A percentile compares a stretch with the other conserved stretches of the same genome.
Conservation (phyloP, 2,797 vertebrate species). For the Cheirogaleus major region DNA sequence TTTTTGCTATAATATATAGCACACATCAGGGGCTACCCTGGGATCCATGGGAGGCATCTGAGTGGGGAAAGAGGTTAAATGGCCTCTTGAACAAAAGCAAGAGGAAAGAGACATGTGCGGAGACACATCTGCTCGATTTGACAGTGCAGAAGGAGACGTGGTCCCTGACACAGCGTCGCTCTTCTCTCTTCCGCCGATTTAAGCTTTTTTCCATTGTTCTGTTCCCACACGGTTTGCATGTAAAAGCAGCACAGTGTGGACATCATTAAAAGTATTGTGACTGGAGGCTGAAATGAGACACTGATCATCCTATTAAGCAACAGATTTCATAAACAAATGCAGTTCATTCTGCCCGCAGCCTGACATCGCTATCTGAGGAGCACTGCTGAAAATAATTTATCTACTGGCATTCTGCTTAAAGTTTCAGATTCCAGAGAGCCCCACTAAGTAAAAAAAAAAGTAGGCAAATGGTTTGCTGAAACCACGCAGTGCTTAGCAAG, state of each 20-base stretch:
- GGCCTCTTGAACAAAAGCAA: slow-evolving; percentile 16
- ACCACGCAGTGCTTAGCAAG: slow-evolving; percentile 77
- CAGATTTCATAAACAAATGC: slow-evolving; percentile 83
- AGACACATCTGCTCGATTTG: slow-evolving; percentile 64
- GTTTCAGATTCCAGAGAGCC: slow-evolving; percentile 57
- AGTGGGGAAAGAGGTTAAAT: slow-evolving; percentile 9
- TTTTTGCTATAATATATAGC: accelerated
- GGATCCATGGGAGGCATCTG: not conserved
- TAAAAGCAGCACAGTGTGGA: slow-evolving; percentile 77
- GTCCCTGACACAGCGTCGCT: not conserved
- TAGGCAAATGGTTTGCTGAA: slow-evolving; percentile 39
- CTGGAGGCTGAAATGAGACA: slow-evolving; percentile 75
- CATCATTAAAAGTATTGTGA: slow-evolving; percentile 78
- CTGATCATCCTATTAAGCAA: slow-evolving; percentile 78
- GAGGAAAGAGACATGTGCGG: not conserved
- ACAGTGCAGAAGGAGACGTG: not conserved
- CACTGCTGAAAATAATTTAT: slow-evolving; percentile 60
- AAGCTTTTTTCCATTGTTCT: slow-evolving; percentile 60
- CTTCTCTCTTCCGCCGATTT: slow-evolving; percentile 58
- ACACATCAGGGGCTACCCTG: not conserved
- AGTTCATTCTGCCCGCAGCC: slow-evolving; percentile 72
- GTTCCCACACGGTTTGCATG: slow-evolving; percentile 60
- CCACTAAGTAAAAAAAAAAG: slow-evolving; percentile 69
- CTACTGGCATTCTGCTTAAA: slow-evolving; percentile 62
- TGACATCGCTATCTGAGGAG: slow-evolving; percentile 71